Evolutionary conservation across 2,113 vertebrate genomes (phyloP), one percentile per base, ranked within the genome.

Genomic region (Seriola aureovittata): DNA sequence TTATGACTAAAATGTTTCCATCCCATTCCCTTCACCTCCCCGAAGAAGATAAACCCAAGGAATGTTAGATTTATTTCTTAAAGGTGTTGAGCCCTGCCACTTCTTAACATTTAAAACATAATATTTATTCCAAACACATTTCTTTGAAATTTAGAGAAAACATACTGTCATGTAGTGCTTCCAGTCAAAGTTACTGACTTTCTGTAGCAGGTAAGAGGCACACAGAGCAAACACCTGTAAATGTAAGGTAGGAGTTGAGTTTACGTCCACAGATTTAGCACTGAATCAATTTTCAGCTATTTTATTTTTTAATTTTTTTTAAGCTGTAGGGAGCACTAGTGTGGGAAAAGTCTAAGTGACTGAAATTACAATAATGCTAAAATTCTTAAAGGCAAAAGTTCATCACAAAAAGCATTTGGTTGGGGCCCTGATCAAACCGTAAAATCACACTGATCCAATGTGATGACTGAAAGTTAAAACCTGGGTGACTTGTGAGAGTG

Each of bases 161-260:
- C 44, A 46, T 44, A 59, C 11, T 75, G 32, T 85, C 52, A 60
- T 74, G 85, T 90, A 82, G 86, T 86, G 87, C 71, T 75, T 73
- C 32, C 48, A 46, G 60, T 70, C 38, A 58, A 64, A 77, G 64
- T 65, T 64, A 50, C 21, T n/a, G 77, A 77, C 32, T 64, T 46
- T 58, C 52, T 62, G 59, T 50, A 46, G 64, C 57, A 57, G 73
- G 65, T 38, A n/a, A 76, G 80, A 84, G 80, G 84, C 87, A 87
- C 79, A 78, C 29, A n/a, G 54, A 83, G 63, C 21, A 73, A 71
- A 81, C 11, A 80, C 70, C 76, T 76, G 80, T 14, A 60, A 46
- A 55, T 66, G 50, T 67, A 44, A 42, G 12, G 32, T 29, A 23
- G 13, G 54, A 52, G 62, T 1, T 16, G 44, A 29, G 57, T 58